Conservation (phyloP, 2,888 invertebrate species). For the Dasysyrphus tricinctus region DNA sequence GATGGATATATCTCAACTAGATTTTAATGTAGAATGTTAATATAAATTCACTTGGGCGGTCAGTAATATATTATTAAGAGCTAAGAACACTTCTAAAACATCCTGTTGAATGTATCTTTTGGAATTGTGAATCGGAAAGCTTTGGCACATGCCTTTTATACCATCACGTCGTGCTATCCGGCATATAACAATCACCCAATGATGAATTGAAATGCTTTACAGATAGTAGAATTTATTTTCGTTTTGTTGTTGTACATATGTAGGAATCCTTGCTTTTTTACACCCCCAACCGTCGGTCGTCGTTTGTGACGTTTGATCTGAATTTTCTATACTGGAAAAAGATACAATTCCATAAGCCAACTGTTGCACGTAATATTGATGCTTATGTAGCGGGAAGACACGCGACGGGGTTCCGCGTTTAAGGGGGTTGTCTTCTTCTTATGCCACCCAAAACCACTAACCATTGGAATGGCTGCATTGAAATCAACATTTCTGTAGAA, state of each 20-base stretch:
- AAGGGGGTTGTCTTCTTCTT: constrained; percentile 3
- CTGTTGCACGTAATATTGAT: constrained; percentile 48
- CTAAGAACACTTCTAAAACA: constrained; percentile 73
- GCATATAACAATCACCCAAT: constrained; percentile 59
- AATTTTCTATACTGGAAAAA: constrained; percentile 13
- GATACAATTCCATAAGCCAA: constrained; percentile 34
- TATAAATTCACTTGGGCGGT: constrained; percentile 27
- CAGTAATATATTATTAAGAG: constrained; percentile 1
- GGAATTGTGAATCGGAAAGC: constrained; percentile 76
- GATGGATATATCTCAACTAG: background rate
- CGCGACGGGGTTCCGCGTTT: constrained; percentile 19
- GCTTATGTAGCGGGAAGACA: constrained; percentile 29
- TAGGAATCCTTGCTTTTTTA: constrained; percentile 52
- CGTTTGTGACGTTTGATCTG: constrained; percentile 39
- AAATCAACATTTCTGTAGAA: constrained; percentile 47
- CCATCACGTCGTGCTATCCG: constrained; percentile 53
- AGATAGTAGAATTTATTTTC: constrained; percentile 44
- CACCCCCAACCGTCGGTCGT: constrained; percentile 35
- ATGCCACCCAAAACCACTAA: constrained; percentile 29
- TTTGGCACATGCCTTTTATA: constrained; percentile 77
- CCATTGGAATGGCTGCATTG: constrained; percentile 60
- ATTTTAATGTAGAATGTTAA: background rate
- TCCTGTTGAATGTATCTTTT: constrained; percentile 76
- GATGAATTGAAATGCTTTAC: constrained; percentile 44
- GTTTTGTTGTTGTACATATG: background rate